Evolutionary conservation across 2,113 vertebrate species (phyloP).

Genomic region (Colaptes auratus): DNA sequence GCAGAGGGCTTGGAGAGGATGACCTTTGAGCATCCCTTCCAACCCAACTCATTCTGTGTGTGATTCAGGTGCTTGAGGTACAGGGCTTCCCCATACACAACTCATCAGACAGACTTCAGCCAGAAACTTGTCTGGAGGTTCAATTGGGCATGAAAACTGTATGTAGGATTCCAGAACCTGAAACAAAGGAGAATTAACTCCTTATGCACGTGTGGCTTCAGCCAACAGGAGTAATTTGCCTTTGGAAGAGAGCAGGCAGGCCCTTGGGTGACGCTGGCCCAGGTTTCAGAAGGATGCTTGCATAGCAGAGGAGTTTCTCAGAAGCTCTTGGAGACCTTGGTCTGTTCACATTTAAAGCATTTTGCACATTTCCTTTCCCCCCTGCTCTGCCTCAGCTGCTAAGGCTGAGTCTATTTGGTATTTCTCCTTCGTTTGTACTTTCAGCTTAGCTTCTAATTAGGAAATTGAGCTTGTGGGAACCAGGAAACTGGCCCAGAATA

Average conservation of each 20-base stretch:
- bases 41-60: no score
- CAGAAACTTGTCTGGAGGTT: background rate
- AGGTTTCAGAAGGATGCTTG: background rate
- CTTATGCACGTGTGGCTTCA: fast-evolving
- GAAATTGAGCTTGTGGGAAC: background rate
- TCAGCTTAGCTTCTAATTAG: background rate
- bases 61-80: fast-evolving
- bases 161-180: background rate
- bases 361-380: background rate
- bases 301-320: background rate
- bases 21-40: no score
- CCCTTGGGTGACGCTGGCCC: fast-evolving
- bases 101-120: fast-evolving
- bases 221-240: background rate
- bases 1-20: no score
- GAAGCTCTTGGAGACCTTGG: background rate
- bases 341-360: background rate
- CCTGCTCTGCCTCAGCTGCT: background rate
- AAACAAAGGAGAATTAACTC: background rate
- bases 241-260: fast-evolving
- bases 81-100: background rate
- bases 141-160: background rate
- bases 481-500: background rate
- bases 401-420: background rate
- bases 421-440: background rate